These are phyloP conservation scores for Crocidura indochinensis DNA, from an alignment of 2,797 vertebrate genomes.

Conservation along the genomic window DNA sequence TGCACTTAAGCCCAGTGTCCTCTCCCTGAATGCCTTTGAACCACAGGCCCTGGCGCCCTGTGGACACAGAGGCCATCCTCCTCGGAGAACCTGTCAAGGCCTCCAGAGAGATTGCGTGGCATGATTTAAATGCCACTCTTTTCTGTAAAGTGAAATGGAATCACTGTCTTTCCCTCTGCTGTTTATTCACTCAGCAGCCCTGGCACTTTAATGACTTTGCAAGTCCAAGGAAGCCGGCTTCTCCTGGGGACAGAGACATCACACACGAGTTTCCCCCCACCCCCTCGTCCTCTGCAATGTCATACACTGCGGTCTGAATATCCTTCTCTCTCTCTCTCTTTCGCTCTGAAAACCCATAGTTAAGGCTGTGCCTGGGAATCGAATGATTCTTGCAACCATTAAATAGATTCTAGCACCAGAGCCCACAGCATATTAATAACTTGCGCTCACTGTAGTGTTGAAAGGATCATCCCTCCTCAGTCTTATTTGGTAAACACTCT, in stretches of 20 bases:
- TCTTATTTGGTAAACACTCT: constrained; percentile 82
- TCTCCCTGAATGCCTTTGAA: constrained; percentile 30
- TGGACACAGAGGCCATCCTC: constrained; percentile 47
- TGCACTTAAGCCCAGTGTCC: constrained; percentile 58
- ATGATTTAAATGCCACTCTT: constrained; percentile 71
- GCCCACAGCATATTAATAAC: constrained; percentile 81
- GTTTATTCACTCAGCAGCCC: background rate
- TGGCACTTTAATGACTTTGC: constrained; percentile 65
- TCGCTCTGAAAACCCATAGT: constrained; percentile 70
- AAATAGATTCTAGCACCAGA: constrained; percentile 75
- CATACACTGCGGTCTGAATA: constrained; percentile 26
- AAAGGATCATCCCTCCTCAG: constrained; percentile 69
- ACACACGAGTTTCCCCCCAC: constrained; percentile 63
- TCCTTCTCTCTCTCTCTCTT: constrained; percentile 71
- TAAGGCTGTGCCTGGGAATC: constrained; percentile 77
- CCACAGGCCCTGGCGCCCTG: constrained; percentile 44
- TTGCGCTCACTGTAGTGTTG: constrained; percentile 69
- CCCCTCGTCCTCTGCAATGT: constrained; percentile 81
- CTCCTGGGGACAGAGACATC: constrained; percentile 71
- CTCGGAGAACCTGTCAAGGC: constrained; percentile 45
- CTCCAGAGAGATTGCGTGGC: constrained; percentile 40
- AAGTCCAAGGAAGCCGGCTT: constrained; percentile 76
- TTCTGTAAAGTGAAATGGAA: constrained; percentile 50
- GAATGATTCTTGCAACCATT: constrained; percentile 78
- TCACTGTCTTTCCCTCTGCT: constrained; percentile 67